A percentile compares a stretch with the other conserved stretches of the same genome.
These are phyloP conservation scores for Artibeus jamaicensis DNA, from an alignment of 2,797 vertebrate species.

Conservation along the genomic window DNA sequence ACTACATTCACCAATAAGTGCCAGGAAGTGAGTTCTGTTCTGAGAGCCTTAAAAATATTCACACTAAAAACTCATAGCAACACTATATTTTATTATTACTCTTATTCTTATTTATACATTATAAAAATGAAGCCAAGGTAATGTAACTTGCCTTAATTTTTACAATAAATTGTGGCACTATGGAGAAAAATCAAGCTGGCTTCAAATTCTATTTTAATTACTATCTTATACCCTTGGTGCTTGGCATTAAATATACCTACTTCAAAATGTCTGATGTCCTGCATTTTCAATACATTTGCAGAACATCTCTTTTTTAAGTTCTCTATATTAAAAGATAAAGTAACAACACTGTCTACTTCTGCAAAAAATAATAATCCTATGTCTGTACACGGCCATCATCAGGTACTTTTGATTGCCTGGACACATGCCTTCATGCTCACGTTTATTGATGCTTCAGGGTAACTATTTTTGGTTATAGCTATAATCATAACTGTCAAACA, in stretches of 20 bases:
- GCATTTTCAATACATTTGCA: neutral
- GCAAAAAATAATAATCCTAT: neutral
- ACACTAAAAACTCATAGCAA: neutral
- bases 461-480: constrained; percentile 38
- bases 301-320: neutral
- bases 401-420: constrained; percentile 47
- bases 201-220: neutral
- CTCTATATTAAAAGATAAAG: neutral
- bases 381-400: neutral
- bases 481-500: constrained; percentile 50
- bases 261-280: neutral
- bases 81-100: neutral
- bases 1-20: neutral
- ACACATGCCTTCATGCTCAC: constrained; percentile 21
- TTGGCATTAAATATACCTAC: neutral
- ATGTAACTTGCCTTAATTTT: neutral
- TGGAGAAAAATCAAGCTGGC: neutral
- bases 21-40: neutral
- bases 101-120: neutral
- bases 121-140: neutral
- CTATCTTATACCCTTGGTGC: neutral
- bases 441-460: constrained; percentile 44
- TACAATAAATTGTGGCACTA: neutral
- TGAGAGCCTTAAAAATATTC: neutral
- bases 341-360: neutral